Base-by-base conservation (phyloP, 2,888 invertebrate species). In the Eupithecia subumbrata region DNA sequence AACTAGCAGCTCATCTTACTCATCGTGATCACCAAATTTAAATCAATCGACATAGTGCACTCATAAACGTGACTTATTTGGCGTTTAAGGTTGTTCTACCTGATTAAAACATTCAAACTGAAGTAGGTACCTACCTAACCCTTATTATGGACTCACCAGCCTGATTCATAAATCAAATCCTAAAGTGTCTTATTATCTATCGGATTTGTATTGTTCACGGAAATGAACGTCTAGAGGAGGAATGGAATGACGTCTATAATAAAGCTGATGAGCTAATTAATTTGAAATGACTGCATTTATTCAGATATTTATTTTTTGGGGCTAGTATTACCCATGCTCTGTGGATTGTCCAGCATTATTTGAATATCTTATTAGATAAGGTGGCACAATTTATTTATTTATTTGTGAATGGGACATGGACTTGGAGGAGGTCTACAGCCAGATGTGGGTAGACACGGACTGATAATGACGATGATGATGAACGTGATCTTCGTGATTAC, bases 51-150 rank as follows among this genome's bases (percentile, higher is more conserved):
- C 37, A 37, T n/a, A 3, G n/a, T 67, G 40, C 43, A 67, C 22
- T 43, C 7, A 40, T 12, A 40, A 67, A 67, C 67, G 67, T 67
- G 67, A 43, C 67, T 67, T 5, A 67, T 43, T 43, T 43, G 67
- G 40, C 67, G 37, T 67, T 9, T 66, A 8, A 66, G 66, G 66
- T 66, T 66, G 37, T 34, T 37, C 14, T 67, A n/a, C 22, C 37
- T 22, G 12, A 37, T 56, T 56, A 56, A 22, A 56, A 56, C 56
- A 56, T 56, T 22, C 11, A 56, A 56, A 22, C n/a, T 56, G 11
- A 52, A 22, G 52, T 52, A n/a, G 12, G 1, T n/a, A 48, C 48
- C 56, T 56, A 52, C 52, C n/a, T n/a, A n/a, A n/a, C n/a, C 52
- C 52, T n/a, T 52, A 52, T 9, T 56, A 48, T 1, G 11, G 22